Conservation (phyloP, 2,113 vertebrate species). For the Psephotus haematonotus region DNA sequence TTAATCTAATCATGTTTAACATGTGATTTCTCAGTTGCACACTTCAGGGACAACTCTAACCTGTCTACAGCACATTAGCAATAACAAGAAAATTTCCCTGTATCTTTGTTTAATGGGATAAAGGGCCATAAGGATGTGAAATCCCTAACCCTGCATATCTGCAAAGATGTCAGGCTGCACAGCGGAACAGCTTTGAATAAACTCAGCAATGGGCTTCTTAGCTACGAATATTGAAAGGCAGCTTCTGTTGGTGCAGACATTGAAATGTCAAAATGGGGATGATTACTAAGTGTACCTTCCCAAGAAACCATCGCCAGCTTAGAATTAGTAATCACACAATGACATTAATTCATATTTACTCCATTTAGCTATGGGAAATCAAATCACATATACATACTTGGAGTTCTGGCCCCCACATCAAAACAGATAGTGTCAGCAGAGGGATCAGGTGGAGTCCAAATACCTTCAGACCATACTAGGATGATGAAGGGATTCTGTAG, state of each 20-base stretch:
- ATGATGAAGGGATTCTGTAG: not conserved
- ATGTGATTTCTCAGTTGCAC: not conserved
- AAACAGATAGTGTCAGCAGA: not conserved
- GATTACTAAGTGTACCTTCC: not conserved
- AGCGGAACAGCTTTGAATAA: not conserved
- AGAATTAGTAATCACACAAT: not conserved
- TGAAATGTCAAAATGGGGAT: not conserved
- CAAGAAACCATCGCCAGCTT: not conserved
- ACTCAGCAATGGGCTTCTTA: not conserved
- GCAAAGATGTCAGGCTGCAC: not conserved
- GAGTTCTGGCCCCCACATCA: not conserved
- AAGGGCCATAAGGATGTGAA: not conserved
- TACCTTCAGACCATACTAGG: not conserved
- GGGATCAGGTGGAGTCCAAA: not conserved
- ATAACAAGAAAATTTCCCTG: not conserved
- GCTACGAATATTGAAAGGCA: not conserved
- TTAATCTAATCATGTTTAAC: not conserved
- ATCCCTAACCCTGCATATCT: not conserved
- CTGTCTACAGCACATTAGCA: not conserved
- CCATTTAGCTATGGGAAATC: not conserved
- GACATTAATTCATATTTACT: not conserved
- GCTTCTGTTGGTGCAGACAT: not conserved
- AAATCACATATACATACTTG: not conserved
- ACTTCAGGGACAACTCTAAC: not conserved
- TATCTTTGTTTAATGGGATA: not conserved